Percentiles rank a stretch among this genome's conserved stretches.
Conservation (phyloP, 2,888 invertebrate species). For the Oscheius sp. region DNA sequence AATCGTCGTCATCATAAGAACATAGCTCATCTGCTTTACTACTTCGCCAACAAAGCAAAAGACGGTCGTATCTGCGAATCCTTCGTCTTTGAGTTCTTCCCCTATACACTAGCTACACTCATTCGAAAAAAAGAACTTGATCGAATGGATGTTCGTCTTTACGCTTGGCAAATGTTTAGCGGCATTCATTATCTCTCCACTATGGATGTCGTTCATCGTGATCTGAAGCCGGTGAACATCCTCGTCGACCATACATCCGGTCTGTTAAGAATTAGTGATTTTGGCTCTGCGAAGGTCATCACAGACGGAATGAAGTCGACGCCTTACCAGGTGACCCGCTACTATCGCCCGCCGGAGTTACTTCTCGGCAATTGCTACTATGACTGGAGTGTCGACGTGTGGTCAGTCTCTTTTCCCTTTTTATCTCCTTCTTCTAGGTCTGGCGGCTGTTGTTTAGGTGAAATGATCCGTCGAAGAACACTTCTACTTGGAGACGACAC, state of each 20-base stretch:
- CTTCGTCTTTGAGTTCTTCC: conserved; percentile 58
- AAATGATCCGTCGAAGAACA: conserved; percentile 47
- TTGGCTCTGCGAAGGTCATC: conserved; percentile 59
- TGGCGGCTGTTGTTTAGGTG: conserved; percentile 57
- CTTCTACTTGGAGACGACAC: conserved; percentile 48
- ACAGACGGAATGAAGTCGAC: conserved; percentile 40
- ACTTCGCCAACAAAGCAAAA: conserved; percentile 33
- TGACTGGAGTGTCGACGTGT: conserved; percentile 51
- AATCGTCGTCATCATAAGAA: conserved; percentile 51
- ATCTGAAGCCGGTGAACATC: conserved; percentile 53
- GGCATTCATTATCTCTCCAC: conserved; percentile 46
- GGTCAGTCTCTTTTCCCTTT: no score
- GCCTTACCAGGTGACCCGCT: conserved; percentile 59
- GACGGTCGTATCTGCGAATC: conserved; percentile 49
- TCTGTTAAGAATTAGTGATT: conserved; percentile 59
- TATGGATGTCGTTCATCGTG: conserved; percentile 41
- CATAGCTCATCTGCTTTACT: conserved; percentile 54
- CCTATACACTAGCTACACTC: conserved; percentile 39
- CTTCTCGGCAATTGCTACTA: conserved; percentile 48
- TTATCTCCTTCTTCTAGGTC: no score
- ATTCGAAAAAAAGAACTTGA: conserved; percentile 37
- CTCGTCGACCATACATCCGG: conserved; percentile 52
- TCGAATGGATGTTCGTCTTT: conserved; percentile 53
- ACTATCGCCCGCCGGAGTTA: conserved; percentile 62
- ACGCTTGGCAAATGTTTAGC: conserved; percentile 63